Evolutionary conservation across 2,888 invertebrate genomes (phyloP).

Genomic region (Seira ritae): DNA sequence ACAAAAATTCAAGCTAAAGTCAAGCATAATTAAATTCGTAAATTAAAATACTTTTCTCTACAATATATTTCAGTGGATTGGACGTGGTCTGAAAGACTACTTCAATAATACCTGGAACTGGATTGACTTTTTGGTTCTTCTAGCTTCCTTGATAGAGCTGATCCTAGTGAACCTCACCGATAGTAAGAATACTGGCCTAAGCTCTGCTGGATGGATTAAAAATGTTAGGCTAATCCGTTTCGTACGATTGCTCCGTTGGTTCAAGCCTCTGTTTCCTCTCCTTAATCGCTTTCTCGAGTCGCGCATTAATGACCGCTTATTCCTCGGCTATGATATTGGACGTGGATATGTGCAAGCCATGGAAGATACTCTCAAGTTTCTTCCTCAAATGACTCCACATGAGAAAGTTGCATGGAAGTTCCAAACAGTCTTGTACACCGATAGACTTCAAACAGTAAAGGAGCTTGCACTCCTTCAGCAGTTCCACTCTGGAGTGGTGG

Average conservation of each 20-base stretch:
- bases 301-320: constrained; percentile 78
- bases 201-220: constrained; percentile 75
- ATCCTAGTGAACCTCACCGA: constrained; percentile 71
- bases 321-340: constrained; percentile 81
- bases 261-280: constrained; percentile 77
- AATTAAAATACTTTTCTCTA: too few species aligned
- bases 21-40: not conserved
- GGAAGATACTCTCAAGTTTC: constrained; percentile 79
- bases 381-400: constrained; percentile 78
- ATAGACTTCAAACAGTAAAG: constrained; percentile 77
- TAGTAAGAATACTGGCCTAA: constrained; percentile 74
- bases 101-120: constrained; percentile 80
- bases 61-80: constrained; percentile 62
- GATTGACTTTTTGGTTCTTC: constrained; percentile 79
- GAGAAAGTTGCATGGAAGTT: constrained; percentile 75
- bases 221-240: constrained; percentile 77
- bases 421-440: constrained; percentile 71
- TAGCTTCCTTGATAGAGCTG: constrained; percentile 78
- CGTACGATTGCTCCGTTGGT: constrained; percentile 76
- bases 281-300: constrained; percentile 79
- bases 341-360: constrained; percentile 81
- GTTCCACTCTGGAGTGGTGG: constrained; percentile 80
- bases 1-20: not conserved
- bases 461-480: constrained; percentile 79
- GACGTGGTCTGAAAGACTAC: constrained; percentile 74